These are phyloP conservation scores for Vannuccia rotundouncinata DNA, from an alignment of 2,888 invertebrate genomes.

Conservation along the genomic window DNA sequence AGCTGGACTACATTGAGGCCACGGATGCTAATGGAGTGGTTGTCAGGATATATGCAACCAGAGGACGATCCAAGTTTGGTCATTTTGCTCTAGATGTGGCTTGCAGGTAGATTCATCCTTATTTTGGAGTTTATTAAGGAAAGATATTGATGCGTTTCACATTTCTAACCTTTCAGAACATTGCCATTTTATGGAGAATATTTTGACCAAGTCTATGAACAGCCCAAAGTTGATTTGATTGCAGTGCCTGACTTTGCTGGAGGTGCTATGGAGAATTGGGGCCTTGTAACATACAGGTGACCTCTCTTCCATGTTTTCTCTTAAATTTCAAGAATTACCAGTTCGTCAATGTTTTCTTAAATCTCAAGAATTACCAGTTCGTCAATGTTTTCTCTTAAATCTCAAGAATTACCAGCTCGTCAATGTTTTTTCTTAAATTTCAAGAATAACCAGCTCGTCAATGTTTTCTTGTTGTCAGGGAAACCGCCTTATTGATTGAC, in stretches of 20 bases:
- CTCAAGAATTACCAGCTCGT: too few relatives aligned
- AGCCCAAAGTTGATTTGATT: conserved; percentile 36
- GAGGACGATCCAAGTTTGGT: too few relatives aligned
- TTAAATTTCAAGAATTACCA: background rate
- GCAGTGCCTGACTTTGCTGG: conserved; percentile 33
- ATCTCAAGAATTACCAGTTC: too few relatives aligned
- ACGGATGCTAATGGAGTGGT: background rate
- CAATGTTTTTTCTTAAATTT: too few relatives aligned
- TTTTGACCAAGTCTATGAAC: background rate
- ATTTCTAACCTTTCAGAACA: too few relatives aligned
- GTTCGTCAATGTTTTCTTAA: background rate
- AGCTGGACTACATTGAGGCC: background rate
- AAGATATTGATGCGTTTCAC: too few relatives aligned
- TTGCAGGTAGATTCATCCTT: background rate
- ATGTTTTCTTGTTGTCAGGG: conserved; percentile 18
- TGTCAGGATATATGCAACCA: too few relatives aligned
- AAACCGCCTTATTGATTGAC: conserved; percentile 34
- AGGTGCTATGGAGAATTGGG: conserved; percentile 39
- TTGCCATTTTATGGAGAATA: background rate
- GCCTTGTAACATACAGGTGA: conserved; percentile 27
- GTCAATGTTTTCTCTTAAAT: too few relatives aligned
- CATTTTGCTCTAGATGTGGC: conserved; percentile 35
- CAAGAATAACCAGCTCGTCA: too few relatives aligned
- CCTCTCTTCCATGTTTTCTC: background rate
- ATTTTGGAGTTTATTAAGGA: too few relatives aligned